Percentiles rank a stretch among this genome's conserved stretches.
phyloP scores from a whole-genome alignment of 2,888 invertebrate genomes.

The Drosophila picticornis region DNA sequence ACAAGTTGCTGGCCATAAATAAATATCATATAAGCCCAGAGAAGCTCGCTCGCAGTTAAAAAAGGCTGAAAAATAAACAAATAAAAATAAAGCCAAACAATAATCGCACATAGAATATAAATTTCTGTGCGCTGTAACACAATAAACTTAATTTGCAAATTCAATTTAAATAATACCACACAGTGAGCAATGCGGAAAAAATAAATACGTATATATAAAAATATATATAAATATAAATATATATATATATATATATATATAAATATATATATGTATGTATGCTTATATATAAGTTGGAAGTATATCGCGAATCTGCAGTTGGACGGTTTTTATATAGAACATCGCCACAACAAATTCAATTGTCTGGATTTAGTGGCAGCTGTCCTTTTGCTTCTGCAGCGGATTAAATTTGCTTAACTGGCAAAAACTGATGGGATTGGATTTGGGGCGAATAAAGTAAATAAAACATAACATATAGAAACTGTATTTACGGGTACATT shows the following conservation, averaged over 20 bases:
- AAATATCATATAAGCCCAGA: constrained; percentile 73
- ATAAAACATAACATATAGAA: background rate
- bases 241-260: constrained; percentile 5
- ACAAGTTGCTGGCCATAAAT: constrained; percentile 74
- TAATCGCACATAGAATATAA: constrained; percentile 74
- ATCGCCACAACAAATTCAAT: constrained; percentile 62
- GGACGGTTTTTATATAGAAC: constrained; percentile 11
- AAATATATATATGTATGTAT: background rate
- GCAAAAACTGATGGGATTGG: constrained; percentile 30
- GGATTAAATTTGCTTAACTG: constrained; percentile 55
- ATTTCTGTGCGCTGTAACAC: constrained; percentile 53
- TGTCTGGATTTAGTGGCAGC: constrained; percentile 68
- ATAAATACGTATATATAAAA: constrained; percentile 15
- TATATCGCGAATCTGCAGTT: constrained; percentile 30
- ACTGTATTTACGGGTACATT: background rate
- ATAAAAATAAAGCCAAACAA: constrained; percentile 38
- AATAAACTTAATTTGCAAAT: constrained; percentile 79
- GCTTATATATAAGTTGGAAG: background rate
- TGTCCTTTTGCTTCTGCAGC: constrained; percentile 31
- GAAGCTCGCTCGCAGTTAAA: constrained; percentile 26
- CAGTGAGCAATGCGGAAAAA: constrained; percentile 27
- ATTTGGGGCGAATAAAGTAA: constrained; percentile 22
- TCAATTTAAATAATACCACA: constrained; percentile 77
- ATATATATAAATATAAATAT: background rate
- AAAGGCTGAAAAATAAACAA: constrained; percentile 4